A percentile compares a stretch with the other conserved stretches of the same genome.
These are phyloP conservation scores for Bubo blakistoni DNA, from an alignment of 2,113 vertebrate species.

Conservation along the genomic window DNA sequence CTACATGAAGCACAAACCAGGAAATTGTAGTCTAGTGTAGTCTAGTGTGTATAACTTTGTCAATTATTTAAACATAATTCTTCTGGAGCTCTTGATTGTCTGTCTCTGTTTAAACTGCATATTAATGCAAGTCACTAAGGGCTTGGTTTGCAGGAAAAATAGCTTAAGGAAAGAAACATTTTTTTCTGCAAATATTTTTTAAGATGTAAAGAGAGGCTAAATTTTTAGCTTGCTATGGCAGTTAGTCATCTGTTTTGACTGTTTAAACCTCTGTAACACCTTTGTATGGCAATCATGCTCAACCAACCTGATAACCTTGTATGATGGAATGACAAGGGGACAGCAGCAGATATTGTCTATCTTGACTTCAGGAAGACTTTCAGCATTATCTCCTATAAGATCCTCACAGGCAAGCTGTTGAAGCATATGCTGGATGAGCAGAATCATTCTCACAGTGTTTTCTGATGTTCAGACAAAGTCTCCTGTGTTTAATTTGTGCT, in stretches of 20 bases:
- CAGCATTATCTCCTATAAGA: neutral
- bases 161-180: neutral
- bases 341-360: no score
- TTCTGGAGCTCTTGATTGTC: slow-evolving; percentile 6
- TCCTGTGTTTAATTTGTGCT: neutral
- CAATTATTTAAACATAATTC: slow-evolving; percentile 42
- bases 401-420: neutral
- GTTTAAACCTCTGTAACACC: neutral
- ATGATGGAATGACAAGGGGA: neutral
- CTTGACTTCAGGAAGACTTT: neutral
- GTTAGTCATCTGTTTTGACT: neutral
- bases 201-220: neutral
- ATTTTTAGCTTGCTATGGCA: neutral
- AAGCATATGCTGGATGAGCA: neutral
- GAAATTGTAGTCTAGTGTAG: neutral
- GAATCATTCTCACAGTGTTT: neutral
- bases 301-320: neutral
- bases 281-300: neutral
- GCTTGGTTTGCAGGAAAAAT: neutral
- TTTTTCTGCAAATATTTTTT: neutral
- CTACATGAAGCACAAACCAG: neutral
- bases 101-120: neutral
- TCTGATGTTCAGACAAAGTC: neutral
- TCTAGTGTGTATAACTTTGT: neutral
- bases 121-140: neutral